phyloP scores from a whole-genome alignment of 2,113 vertebrate species.

The Chaetodon trifascialis region DNA sequence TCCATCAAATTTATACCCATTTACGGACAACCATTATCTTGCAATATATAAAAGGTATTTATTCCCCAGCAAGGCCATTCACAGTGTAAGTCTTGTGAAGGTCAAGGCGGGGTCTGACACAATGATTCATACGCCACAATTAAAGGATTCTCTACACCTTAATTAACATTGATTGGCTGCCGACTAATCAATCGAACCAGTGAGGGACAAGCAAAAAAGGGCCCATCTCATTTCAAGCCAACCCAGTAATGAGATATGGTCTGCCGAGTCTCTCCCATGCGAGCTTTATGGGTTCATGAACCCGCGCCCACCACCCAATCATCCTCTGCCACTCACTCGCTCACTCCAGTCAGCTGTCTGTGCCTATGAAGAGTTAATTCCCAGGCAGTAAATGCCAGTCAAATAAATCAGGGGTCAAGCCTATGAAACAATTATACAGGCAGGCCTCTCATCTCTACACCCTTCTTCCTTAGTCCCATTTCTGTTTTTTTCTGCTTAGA shows the following conservation, averaged over 20 bases:
- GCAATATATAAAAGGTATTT: slow-evolving; percentile 71
- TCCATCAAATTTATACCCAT: slow-evolving; percentile 49
- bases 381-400: slow-evolving; percentile 73
- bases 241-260: slow-evolving; percentile 80
- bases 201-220: slow-evolving; percentile 71
- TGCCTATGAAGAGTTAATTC: slow-evolving; percentile 68
- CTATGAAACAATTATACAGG: slow-evolving; percentile 72
- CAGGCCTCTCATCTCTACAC: slow-evolving; percentile 24
- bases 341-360: slow-evolving; percentile 40
- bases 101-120: slow-evolving; percentile 80
- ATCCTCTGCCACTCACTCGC: slow-evolving; percentile 40
- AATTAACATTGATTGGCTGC: slow-evolving; percentile 86
- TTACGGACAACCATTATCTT: slow-evolving; percentile 50
- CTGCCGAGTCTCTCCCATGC: slow-evolving; percentile 56
- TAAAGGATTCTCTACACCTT: slow-evolving; percentile 85
- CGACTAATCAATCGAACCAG: slow-evolving; percentile 81
- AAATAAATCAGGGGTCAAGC: slow-evolving; percentile 72
- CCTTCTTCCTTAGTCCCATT: neutral
- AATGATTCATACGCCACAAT: slow-evolving; percentile 83
- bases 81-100: slow-evolving; percentile 67
- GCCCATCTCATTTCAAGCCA: slow-evolving; percentile 72
- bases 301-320: slow-evolving; percentile 6
- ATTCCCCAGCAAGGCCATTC: slow-evolving; percentile 55
- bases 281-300: slow-evolving; percentile 78
- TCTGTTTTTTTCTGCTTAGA: slow-evolving; percentile 50